Evolutionary conservation across 2,797 vertebrate genomes (phyloP), one percentile per base, ranked within the genome.

Genomic region (Chelon labrosus): DNA sequence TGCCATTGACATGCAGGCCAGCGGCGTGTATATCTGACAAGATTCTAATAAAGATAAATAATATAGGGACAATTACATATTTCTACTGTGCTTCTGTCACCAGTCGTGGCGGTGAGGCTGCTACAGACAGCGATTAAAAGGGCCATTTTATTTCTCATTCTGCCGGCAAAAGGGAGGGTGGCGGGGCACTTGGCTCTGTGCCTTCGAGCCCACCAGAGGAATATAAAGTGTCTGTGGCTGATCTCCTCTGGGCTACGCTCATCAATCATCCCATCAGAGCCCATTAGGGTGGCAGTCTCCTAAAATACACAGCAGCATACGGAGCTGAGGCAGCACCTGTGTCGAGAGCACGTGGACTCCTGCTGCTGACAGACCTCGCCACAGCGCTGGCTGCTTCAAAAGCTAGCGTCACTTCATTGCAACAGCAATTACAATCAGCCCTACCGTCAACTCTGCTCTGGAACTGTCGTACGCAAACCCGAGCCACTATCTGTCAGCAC

Each of bases 11-110:
- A 92, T 92, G 91, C 90, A 91, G 80, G 72, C 88, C 89, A 79
- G 85, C 81, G 39, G 84, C 89, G 67, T 67, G 91, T 93, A 92
- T 91, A 85, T 86, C 84, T 93, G 92, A 94, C 93, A 92, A 89
- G 93, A 93, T 92, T 83, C 90, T 94, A 94, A 95, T 94, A 95
- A 94, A 93, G 94, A 94, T 93, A 92, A 94, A 95, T 94, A 95
- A 93, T 92, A 93, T 85, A 80, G 86, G 89, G 62, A 76, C 89
- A 91, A 93, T 93, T 92, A 92, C 89, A 89, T 70, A 80, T 90
- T 93, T 92, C 90, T 84, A 92, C 91, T 86, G 80, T 87, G 89
- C 82, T 80, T 86, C 83, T 86, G 84, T 80, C 65, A 82, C 92
- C 86, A 89, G 92, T 94, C 91, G 89, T 38, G 38, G 74, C 46